Conservation (phyloP, 2,113 vertebrate genomes). For the Paramormyrops kingsleyae region DNA sequence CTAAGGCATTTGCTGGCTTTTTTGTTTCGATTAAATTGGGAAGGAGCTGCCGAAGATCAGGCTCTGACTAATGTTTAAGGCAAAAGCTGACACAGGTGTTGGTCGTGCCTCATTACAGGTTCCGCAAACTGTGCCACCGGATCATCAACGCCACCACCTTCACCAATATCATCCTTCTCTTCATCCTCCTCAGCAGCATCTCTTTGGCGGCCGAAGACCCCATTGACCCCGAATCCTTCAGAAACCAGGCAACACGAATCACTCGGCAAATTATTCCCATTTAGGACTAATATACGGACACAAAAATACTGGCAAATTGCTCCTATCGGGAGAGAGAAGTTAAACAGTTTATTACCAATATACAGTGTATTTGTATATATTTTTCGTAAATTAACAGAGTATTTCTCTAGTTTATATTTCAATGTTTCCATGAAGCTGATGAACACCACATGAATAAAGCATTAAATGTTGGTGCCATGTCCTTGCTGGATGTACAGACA, state of each 20-base stretch:
- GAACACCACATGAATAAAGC: background rate
- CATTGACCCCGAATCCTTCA: constrained; percentile 76
- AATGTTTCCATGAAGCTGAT: background rate
- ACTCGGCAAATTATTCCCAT: background rate
- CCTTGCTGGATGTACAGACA: background rate
- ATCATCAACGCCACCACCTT: constrained; percentile 89
- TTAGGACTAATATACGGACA: background rate
- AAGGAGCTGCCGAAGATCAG: background rate
- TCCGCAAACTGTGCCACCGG: constrained; percentile 82
- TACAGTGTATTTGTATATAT: background rate
- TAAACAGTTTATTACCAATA: background rate
- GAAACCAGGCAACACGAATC: constrained; percentile 68
- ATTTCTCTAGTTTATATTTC: background rate
- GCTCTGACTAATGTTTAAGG: background rate
- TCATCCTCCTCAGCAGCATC: constrained; percentile 86
- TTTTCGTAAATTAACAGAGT: background rate
- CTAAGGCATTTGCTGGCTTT: background rate
- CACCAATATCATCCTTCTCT: constrained; percentile 94
- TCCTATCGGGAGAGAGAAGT: background rate
- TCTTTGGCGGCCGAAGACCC: constrained; percentile 87
- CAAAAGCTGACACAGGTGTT: too few relatives aligned
- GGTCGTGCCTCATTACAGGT: constrained; percentile 46
- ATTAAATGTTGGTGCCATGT: background rate
- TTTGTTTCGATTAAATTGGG: background rate
- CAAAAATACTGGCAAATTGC: background rate